These are phyloP conservation scores for Lucinisca nassula DNA, from an alignment of 2,888 invertebrate species.

Conservation along the genomic window DNA sequence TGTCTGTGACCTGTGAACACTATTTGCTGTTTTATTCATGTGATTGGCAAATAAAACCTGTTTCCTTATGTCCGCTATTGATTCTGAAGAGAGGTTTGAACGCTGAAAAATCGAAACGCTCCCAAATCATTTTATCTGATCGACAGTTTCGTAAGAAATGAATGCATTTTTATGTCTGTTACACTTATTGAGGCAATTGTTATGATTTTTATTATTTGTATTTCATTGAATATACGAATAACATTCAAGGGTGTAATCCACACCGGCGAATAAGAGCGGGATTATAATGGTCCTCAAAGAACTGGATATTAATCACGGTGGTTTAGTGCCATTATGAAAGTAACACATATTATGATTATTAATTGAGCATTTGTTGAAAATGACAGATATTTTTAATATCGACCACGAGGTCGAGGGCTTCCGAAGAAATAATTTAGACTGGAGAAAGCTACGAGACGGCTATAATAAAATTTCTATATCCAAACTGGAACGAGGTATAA, in stretches of 20 bases:
- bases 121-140: slow-evolving; percentile 5
- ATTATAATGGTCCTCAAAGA: slow-evolving; percentile 3
- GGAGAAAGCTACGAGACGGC: slow-evolving; percentile 66
- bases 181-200: neutral
- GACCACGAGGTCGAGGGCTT: slow-evolving; percentile 61
- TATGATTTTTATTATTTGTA: neutral
- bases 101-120: slow-evolving; percentile 41
- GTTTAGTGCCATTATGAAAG: slow-evolving; percentile 8
- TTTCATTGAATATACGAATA: neutral
- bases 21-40: slow-evolving; percentile 37
- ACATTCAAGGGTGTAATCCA: slow-evolving; percentile 9
- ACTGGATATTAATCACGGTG: slow-evolving; percentile 1
- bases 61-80: slow-evolving; percentile 24
- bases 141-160: slow-evolving; percentile 31
- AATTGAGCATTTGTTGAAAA: slow-evolving; percentile 35
- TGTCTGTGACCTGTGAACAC: neutral
- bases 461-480: slow-evolving; percentile 62
- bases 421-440: slow-evolving; percentile 65
- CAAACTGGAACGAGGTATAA: slow-evolving; percentile 67
- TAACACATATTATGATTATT: slow-evolving; percentile 13
- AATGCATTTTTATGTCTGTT: neutral
- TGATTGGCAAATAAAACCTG: slow-evolving; percentile 31
- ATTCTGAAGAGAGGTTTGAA: slow-evolving; percentile 4
- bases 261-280: neutral
- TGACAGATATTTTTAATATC: slow-evolving; percentile 69